Evolutionary conservation across 2,888 invertebrate species (phyloP).

Genomic region (Quadroppia sp.): DNA sequence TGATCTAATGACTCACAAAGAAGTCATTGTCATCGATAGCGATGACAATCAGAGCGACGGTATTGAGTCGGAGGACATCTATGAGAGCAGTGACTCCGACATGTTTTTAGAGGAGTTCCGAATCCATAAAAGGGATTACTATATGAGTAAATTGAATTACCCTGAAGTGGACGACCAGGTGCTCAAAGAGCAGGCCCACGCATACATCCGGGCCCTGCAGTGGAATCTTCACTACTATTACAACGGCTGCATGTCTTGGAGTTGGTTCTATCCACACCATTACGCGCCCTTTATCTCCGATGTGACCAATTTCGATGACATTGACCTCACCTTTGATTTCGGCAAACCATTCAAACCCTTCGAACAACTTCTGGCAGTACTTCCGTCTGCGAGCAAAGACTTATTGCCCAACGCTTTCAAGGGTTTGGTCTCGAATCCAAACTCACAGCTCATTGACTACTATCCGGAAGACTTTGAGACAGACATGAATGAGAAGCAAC

Average conservation of each 20-base stretch:
- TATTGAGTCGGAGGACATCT: constrained; percentile 5
- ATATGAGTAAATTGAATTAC: constrained; percentile 80
- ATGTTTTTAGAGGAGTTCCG: constrained; percentile 63
- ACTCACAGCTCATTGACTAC: constrained; percentile 79
- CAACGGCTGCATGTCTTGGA: constrained; percentile 93
- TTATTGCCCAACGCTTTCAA: constrained; percentile 69
- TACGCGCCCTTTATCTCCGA: constrained; percentile 96
- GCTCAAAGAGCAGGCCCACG: constrained; percentile 72
- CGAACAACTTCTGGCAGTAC: constrained; percentile 79
- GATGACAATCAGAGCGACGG: constrained; percentile 54
- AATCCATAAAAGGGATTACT: constrained; percentile 83
- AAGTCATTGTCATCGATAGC: constrained; percentile 40
- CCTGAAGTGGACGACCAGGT: constrained; percentile 70
- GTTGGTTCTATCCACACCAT: constrained; percentile 96
- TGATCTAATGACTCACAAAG: constrained; percentile 25
- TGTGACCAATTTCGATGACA: constrained; percentile 68
- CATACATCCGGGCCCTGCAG: constrained; percentile 87
- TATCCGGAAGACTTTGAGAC: constrained; percentile 87
- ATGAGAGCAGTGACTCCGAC: constrained; percentile 29
- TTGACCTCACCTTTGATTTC: constrained; percentile 74
- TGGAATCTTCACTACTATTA: constrained; percentile 97
- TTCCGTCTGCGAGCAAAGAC: constrained; percentile 77
- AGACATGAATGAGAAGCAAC: constrained; percentile 90
- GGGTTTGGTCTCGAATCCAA: constrained; percentile 66
- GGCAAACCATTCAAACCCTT: constrained; percentile 85